A percentile compares a stretch with the other conserved stretches of the same genome.
Evolutionary conservation across 2,888 invertebrate species (phyloP).

Genomic region (Amphipyra tragopoginis): DNA sequence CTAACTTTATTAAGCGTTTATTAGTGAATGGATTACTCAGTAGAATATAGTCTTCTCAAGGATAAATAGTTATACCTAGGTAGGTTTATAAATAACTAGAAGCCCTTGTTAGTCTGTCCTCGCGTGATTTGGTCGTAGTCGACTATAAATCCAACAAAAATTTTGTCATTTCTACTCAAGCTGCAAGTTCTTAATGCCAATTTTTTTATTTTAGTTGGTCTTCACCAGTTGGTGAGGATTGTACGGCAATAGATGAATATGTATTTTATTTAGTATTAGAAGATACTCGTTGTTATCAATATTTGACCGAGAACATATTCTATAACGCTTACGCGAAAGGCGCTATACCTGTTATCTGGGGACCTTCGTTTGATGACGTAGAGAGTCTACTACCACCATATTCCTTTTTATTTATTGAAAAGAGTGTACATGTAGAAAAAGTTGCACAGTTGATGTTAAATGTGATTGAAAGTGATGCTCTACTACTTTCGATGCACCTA

Average conservation of each 20-base stretch:
- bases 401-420: constrained; percentile 91
- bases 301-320: constrained; percentile 93
- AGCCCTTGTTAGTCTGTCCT: no score
- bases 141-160: no score
- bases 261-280: constrained; percentile 93
- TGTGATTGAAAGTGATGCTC: constrained; percentile 77
- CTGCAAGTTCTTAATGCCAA: no score
- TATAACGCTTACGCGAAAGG: constrained; percentile 91
- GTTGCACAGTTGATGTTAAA: constrained; percentile 88
- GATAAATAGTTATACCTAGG: no score
- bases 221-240: constrained; percentile 91
- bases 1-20: no score
- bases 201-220: constrained; percentile 89
- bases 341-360: constrained; percentile 92
- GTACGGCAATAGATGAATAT: constrained; percentile 88
- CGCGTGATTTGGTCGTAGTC: no score
- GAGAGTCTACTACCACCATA: constrained; percentile 89
- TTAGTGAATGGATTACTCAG: no score
- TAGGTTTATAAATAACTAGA: no score
- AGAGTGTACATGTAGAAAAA: constrained; percentile 84
- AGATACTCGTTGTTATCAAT: constrained; percentile 92
- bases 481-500: constrained; percentile 83
- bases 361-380: constrained; percentile 86
- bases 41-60: no score
- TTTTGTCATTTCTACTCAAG: no score